Evolutionary conservation across 2,113 vertebrate species (phyloP).

Genomic region (Dicaeum eximium): DNA sequence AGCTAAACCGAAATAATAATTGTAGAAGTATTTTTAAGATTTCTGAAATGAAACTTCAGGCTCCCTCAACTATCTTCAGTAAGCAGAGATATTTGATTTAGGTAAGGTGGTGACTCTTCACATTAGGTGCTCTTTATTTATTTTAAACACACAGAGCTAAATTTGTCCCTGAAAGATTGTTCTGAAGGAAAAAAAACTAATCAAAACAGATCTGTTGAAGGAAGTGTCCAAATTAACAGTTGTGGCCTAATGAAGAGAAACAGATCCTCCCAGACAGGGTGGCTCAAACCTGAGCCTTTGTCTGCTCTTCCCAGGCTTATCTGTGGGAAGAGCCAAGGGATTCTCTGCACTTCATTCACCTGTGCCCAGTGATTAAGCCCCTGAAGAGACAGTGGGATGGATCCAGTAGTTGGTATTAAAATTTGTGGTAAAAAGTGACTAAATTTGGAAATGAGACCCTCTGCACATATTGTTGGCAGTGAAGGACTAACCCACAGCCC

Average conservation of each 20-base stretch:
- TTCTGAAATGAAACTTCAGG: not conserved
- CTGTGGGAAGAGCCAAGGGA: not conserved
- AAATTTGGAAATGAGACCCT: not conserved
- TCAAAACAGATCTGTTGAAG: not conserved
- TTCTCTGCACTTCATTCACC: not conserved
- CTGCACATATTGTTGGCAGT: accelerated
- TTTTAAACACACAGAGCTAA: not conserved
- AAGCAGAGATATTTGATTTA: not conserved
- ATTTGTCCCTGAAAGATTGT: not conserved
- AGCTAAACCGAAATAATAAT: slow-evolving; percentile 16
- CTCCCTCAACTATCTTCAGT: not conserved
- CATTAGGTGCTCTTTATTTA: not conserved
- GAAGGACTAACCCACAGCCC: not conserved
- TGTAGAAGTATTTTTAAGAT: not conserved
- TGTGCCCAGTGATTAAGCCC: not conserved
- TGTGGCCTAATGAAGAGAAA: not conserved
- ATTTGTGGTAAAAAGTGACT: not conserved
- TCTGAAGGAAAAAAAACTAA: not conserved
- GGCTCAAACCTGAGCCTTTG: not conserved
- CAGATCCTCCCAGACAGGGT: not conserved
- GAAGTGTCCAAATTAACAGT: not conserved
- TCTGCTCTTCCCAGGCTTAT: not conserved
- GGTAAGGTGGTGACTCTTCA: not conserved
- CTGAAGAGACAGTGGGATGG: not conserved
- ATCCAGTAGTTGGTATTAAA: accelerated